Percentiles rank a stretch among this genome's conserved stretches.
phyloP scores from a whole-genome alignment of 2,113 vertebrate genomes.

The Engraulis encrasicolus region DNA sequence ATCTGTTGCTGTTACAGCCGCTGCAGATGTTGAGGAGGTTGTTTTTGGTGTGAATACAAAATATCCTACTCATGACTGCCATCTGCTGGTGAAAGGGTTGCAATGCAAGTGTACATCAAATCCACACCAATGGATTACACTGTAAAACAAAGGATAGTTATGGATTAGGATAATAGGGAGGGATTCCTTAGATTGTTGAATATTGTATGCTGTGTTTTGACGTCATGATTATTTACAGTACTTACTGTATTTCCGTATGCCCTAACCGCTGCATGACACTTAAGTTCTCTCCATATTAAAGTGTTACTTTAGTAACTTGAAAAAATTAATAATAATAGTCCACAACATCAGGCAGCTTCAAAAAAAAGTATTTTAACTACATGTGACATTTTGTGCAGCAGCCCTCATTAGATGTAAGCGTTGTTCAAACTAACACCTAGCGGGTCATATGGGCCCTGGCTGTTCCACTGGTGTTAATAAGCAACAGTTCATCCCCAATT shows the following conservation, averaged over 20 bases:
- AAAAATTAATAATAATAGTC: no score
- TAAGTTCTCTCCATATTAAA: background rate
- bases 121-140: background rate
- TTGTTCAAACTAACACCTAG: no score
- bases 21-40: background rate
- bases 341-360: no score
- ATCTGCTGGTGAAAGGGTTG: slow-evolving; percentile 26
- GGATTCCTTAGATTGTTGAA: background rate
- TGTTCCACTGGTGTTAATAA: no score
- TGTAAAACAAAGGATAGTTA: background rate
- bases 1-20: background rate
- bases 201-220: background rate
- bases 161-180: no score
- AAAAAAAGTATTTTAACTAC: no score
- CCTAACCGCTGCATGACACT: background rate
- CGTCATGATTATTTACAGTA: background rate
- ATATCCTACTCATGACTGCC: slow-evolving; percentile 26
- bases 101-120: background rate
- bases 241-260: no score
- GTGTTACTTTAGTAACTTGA: background rate
- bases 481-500: no score
- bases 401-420: no score
- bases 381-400: no score
- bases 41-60: background rate
- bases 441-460: no score